These are phyloP conservation scores for Microctenopoma lineatum DNA, from an alignment of 2,797 vertebrate genomes.

Conservation along the genomic window DNA sequence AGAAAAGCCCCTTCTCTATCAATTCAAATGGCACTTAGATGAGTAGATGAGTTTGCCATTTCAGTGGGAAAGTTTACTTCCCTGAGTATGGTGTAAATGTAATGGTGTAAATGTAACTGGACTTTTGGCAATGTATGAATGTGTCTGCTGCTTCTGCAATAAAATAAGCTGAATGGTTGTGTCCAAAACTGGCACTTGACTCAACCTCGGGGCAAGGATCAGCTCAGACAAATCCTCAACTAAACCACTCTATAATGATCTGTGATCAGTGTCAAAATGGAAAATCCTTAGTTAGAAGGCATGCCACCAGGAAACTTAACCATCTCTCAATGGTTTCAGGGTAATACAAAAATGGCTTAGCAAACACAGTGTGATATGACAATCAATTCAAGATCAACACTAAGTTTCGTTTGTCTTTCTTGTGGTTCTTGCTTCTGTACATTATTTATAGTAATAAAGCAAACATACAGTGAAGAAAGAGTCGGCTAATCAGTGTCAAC, in stretches of 20 bases:
- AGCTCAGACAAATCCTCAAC: slow-evolving; percentile 29
- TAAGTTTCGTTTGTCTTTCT: not conserved
- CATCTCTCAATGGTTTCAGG: slow-evolving; percentile 10
- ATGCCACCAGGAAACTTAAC: slow-evolving; percentile 7
- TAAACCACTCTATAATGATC: slow-evolving; percentile 26
- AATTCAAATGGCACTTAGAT: slow-evolving; percentile 38
- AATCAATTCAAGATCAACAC: slow-evolving; percentile 20
- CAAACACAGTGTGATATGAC: slow-evolving; percentile 7
- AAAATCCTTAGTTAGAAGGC: slow-evolving; percentile 11
- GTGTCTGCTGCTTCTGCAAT: not conserved
- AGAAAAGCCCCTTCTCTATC: slow-evolving; percentile 47
- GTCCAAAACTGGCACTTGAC: slow-evolving; percentile 12
- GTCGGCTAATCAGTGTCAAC: slow-evolving; percentile 42
- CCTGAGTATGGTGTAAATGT: slow-evolving; percentile 10
- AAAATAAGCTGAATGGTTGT: slow-evolving; percentile 9
- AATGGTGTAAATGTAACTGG: not conserved
- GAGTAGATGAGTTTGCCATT: slow-evolving; percentile 20
- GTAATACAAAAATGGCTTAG: slow-evolving; percentile 9
- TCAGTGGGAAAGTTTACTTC: slow-evolving; percentile 24
- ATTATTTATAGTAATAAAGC: slow-evolving; percentile 28
- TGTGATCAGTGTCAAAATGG: slow-evolving; percentile 23
- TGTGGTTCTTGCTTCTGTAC: not conserved
- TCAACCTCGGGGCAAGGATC: slow-evolving; percentile 28
- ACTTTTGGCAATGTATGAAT: not conserved
- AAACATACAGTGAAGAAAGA: slow-evolving; percentile 2